Percentiles rank a stretch among this genome's conserved stretches.
These are phyloP conservation scores for Scaptomyza caliginosa DNA, from an alignment of 2,888 invertebrate species.

Conservation along the genomic window DNA sequence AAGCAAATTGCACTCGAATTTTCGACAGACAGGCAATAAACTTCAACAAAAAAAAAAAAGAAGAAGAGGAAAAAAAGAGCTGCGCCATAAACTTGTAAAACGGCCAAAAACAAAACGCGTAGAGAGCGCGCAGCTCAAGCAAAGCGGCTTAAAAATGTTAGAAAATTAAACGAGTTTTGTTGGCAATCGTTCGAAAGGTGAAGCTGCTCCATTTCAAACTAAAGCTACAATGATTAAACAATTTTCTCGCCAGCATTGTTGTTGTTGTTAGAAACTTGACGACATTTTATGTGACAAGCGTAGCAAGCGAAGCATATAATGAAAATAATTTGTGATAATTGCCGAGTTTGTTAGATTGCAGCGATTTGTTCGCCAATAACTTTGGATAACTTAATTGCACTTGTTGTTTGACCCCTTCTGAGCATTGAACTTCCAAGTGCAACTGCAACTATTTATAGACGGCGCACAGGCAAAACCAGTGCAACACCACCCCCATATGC, in stretches of 20 bases:
- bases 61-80: background rate
- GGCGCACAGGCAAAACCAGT: background rate
- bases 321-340: conserved; percentile 64
- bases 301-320: conserved; percentile 18
- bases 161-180: conserved; percentile 48
- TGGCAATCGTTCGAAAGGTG: conserved; percentile 25
- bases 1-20: conserved; percentile 65
- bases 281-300: conserved; percentile 55
- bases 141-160: conserved; percentile 44
- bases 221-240: conserved; percentile 76
- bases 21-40: conserved; percentile 61
- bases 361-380: conserved; percentile 65
- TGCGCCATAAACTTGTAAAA: conserved; percentile 57
- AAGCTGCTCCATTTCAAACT: conserved; percentile 58
- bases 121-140: background rate
- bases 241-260: conserved; percentile 48
- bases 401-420: conserved; percentile 49
- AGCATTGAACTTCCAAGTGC: conserved; percentile 63
- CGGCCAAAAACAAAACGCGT: conserved; percentile 51
- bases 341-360: conserved; percentile 65
- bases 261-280: conserved; percentile 15
- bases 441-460: conserved; percentile 55
- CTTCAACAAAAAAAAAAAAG: conserved; percentile 26
- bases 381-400: conserved; percentile 63
- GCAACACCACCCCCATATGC: conserved; percentile 13